These are phyloP conservation scores for Agrotis exclamationis DNA, from an alignment of 2,888 invertebrate genomes.

Conservation along the genomic window DNA sequence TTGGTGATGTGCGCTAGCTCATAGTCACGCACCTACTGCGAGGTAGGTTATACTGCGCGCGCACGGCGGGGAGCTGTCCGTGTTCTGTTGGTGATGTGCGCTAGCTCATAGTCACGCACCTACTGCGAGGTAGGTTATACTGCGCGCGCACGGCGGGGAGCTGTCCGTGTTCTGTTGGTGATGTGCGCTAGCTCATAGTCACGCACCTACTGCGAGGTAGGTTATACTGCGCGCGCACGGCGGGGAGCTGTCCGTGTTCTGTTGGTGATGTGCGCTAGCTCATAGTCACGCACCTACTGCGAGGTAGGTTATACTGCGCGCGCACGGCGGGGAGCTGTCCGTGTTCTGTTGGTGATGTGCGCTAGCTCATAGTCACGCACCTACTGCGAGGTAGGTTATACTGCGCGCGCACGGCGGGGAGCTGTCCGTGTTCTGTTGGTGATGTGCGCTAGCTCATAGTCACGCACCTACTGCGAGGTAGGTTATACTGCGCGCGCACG, in stretches of 20 bases:
- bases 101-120: too few relatives aligned
- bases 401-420: constrained; percentile 93
- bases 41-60: too few relatives aligned
- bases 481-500: too few relatives aligned
- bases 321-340: constrained; percentile 93
- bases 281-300: too few relatives aligned
- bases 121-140: too few relatives aligned
- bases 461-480: too few relatives aligned
- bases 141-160: constrained; percentile 93
- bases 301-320: too few relatives aligned
- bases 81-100: constrained; percentile 94
- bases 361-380: too few relatives aligned
- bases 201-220: too few relatives aligned
- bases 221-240: too few relatives aligned
- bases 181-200: constrained; percentile 66
- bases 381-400: too few relatives aligned
- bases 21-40: too few relatives aligned
- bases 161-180: constrained; percentile 96
- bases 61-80: constrained; percentile 93
- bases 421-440: constrained; percentile 96
- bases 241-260: constrained; percentile 95
- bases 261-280: constrained; percentile 92
- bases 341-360: constrained; percentile 95
- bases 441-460: constrained; percentile 75
- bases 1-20: constrained; percentile 91